These are phyloP conservation scores for Urocyon cinereoargenteus DNA, from an alignment of 2,797 vertebrate genomes.

Conservation along the genomic window DNA sequence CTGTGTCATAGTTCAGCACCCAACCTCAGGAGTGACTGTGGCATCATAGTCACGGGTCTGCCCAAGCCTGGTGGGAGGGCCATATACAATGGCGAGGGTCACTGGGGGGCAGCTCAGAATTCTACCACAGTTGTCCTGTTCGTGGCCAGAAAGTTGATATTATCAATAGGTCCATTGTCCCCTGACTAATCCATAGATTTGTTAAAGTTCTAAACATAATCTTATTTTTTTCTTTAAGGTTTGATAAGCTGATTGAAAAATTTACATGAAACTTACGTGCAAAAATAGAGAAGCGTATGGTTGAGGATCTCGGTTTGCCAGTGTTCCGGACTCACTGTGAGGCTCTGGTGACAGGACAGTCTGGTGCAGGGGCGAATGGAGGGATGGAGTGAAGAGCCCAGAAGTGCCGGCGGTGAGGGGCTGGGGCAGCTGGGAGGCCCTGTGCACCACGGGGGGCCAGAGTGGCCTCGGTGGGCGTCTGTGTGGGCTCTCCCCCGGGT, in stretches of 20 bases:
- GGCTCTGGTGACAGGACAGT: neutral
- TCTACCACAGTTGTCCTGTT: neutral
- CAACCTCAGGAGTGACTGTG: neutral
- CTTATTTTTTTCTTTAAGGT: neutral
- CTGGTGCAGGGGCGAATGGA: neutral
- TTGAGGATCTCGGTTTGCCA: neutral
- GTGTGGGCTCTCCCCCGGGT: neutral
- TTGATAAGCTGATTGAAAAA: neutral
- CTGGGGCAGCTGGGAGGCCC: neutral
- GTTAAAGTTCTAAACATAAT: neutral
- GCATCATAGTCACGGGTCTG: neutral
- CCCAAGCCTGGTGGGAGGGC: neutral
- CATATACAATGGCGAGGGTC: neutral
- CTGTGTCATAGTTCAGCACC: neutral
- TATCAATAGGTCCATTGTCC: neutral
- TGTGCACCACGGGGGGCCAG: rapidly evolving
- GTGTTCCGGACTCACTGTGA: neutral
- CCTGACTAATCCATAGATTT: neutral
- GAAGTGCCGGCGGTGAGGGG: rapidly evolving
- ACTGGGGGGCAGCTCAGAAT: neutral
- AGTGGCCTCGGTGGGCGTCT: no score
- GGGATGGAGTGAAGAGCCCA: neutral
- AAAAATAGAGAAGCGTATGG: neutral
- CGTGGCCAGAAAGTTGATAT: neutral
- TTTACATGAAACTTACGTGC: neutral